Evolutionary conservation across 2,113 vertebrate genomes (phyloP), one percentile per base, ranked within the genome.

Genomic region (Rhinichthys klamathensis): DNA sequence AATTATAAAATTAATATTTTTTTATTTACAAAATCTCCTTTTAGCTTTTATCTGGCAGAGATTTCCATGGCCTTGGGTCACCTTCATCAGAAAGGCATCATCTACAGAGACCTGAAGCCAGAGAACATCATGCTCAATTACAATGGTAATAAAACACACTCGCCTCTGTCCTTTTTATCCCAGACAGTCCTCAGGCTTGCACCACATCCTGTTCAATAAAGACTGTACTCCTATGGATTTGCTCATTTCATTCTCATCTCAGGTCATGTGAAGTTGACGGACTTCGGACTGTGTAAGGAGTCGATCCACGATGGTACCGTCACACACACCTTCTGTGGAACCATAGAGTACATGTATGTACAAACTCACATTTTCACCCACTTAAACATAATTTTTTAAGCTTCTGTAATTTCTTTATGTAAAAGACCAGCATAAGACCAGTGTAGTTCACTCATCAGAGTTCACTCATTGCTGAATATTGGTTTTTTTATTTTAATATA

Each of bases 81-180:
- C 93, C 95, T 99, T 90, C 98, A 99, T 94, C 97, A 99, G 92
- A 99, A 99, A 92, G 97, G 98, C 93, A 99, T 99, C 92, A 99
- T 99, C 94, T 99, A 99, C 93, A 96, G 98, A 94, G 98, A 99
- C 92, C 93, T 99, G 88, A 99, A 99, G 91, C 98, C 97, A 83
- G 98, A 99, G 94, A 99, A 99, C 93, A 98, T 99, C 94, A 99
- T 99, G 97, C 97, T 99, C 84, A 99, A 97, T 93, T 97, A 95
- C 92, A 97, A 98, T 94, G 98, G 97, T 97, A 92, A 82, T 67
- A 41, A 49, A 25, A 51, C 18, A 23, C 27, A 25, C 46, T 1
- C 51, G 25, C 4, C 7, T 56, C 18, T 69, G 32, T 77, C 12
- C 25, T 73, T 56, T 41, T 79, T 60, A 1, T 74, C 63, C 23